Percentiles rank a stretch among this genome's conserved stretches.
These are phyloP conservation scores for Apostichopus californicus DNA, from an alignment of 35 echinoderm and acorn worm genomes.

Conservation along the genomic window DNA sequence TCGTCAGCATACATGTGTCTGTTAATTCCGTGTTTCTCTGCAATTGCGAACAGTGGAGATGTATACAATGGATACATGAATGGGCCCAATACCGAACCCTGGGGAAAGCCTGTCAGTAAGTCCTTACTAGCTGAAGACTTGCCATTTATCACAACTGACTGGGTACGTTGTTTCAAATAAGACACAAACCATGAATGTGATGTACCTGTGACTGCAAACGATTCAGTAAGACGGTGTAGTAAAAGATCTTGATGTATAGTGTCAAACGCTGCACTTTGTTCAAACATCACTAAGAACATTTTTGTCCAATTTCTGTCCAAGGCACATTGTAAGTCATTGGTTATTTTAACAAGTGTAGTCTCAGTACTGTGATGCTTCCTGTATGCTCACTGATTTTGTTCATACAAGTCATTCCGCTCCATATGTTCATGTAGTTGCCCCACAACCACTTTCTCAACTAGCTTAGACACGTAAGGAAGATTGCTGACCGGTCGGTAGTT, in stretches of 20 bases:
- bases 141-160: not conserved
- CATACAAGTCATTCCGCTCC: constrained; percentile 21
- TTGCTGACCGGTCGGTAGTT: constrained; percentile 48
- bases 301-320: not conserved
- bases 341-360: constrained; percentile 43
- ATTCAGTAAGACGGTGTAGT: constrained; percentile 12
- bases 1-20: no score
- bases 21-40: no score
- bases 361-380: constrained; percentile 58
- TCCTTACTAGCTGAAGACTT: no score
- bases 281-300: constrained; percentile 49
- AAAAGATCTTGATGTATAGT: constrained; percentile 57
- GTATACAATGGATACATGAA: no score
- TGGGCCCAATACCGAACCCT: no score
- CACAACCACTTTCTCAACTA: constrained; percentile 43
- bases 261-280: constrained; percentile 69
- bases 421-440: not conserved
- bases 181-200: constrained; percentile 43
- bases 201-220: constrained; percentile 30
- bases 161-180: constrained; percentile 29
- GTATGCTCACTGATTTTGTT: constrained; percentile 56
- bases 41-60: no score
- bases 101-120: no score
- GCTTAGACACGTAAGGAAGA: constrained; percentile 28
- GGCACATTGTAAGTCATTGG: constrained; percentile 48